These are phyloP conservation scores for Leucoma salicis DNA, from an alignment of 2,888 invertebrate species.

Conservation along the genomic window DNA sequence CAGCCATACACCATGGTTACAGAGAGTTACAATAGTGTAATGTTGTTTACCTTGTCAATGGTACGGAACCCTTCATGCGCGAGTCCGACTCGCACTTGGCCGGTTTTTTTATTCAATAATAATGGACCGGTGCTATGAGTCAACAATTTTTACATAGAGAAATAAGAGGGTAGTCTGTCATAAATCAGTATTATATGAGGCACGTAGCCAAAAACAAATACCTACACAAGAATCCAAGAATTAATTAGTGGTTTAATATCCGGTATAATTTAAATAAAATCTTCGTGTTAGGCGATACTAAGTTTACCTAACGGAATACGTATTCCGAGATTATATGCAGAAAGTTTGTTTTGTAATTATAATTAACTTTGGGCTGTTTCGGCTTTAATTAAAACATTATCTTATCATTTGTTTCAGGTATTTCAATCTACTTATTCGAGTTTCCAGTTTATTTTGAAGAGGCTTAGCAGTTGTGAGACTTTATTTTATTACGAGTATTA, in stretches of 20 bases:
- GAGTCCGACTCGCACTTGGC: too few relatives aligned
- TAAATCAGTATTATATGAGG: not conserved
- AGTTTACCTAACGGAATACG: not conserved
- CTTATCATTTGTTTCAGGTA: slow-evolving; percentile 1
- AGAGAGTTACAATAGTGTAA: too few relatives aligned
- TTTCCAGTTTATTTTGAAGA: not conserved
- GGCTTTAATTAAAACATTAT: not conserved
- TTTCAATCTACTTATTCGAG: not conserved
- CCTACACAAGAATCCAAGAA: not conserved
- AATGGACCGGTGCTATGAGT: too few relatives aligned
- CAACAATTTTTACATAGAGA: too few relatives aligned
- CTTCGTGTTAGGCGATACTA: not conserved
- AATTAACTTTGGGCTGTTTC: not conserved
- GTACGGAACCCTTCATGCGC: too few relatives aligned
- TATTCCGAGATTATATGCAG: not conserved
- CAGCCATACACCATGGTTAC: too few relatives aligned
- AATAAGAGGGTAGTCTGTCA: too few relatives aligned
- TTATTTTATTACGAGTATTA: too few relatives aligned
- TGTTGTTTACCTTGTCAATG: too few relatives aligned
- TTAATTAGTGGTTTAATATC: not conserved
- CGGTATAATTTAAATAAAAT: not conserved
- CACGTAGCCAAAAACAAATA: not conserved
- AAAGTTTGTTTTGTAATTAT: not conserved
- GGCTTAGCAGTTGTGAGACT: too few relatives aligned
- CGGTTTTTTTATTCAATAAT: too few relatives aligned